phyloP scores from a whole-genome alignment of 2,888 invertebrate genomes.

The Xestoiulus laeticollis region DNA sequence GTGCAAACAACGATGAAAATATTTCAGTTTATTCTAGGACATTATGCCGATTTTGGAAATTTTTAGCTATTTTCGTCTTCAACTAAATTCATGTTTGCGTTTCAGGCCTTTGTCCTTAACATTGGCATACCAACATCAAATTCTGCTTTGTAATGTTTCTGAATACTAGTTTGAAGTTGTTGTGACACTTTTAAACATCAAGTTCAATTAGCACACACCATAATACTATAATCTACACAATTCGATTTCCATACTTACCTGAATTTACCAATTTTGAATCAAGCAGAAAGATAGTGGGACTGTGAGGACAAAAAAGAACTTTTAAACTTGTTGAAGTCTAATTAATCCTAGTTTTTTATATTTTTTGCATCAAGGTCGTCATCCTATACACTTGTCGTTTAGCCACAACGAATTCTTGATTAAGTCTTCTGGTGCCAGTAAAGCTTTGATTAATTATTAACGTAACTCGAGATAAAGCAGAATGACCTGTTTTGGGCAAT shows the following conservation, averaged over 20 bases:
- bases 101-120: too few relatives aligned
- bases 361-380: background rate
- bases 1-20: background rate
- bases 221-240: background rate
- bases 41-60: background rate
- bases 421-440: background rate
- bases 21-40: background rate
- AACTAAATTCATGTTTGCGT: too few relatives aligned
- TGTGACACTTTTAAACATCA: too few relatives aligned
- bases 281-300: background rate
- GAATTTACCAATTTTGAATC: background rate
- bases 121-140: too few relatives aligned
- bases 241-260: background rate
- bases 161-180: too few relatives aligned
- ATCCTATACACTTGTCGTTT: background rate
- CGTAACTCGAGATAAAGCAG: background rate
- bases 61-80: too few relatives aligned
- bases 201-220: too few relatives aligned
- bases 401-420: background rate
- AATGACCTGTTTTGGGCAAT: background rate
- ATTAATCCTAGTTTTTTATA: background rate
- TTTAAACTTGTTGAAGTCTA: background rate
- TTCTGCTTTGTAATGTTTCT: too few relatives aligned
- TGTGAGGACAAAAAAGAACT: background rate
- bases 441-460: background rate